Percentiles rank a stretch among this genome's conserved stretches.
Evolutionary conservation across 2,888 invertebrate species (phyloP).

Genomic region (Hypolimnas misippus): DNA sequence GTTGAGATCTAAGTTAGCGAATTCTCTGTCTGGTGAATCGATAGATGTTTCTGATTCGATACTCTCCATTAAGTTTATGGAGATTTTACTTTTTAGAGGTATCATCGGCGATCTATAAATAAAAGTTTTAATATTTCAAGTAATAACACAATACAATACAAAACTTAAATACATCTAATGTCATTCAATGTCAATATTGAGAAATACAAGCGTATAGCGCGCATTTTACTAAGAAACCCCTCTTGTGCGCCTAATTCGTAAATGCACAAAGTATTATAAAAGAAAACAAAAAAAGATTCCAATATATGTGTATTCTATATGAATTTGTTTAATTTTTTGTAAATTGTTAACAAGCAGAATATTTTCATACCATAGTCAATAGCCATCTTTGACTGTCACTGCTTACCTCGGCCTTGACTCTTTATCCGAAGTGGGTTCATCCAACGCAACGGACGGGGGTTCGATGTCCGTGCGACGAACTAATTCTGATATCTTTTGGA

Average conservation of each 20-base stretch:
- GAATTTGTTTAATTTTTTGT: too few relatives aligned
- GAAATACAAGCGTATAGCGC: too few relatives aligned
- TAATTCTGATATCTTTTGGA: conserved; percentile 77
- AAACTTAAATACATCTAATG: too few relatives aligned
- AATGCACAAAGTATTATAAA: too few relatives aligned
- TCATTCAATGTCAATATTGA: too few relatives aligned
- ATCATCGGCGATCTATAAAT: conserved; percentile 76
- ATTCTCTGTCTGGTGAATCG: conserved; percentile 77
- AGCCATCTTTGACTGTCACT: not conserved
- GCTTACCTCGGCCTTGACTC: conserved; percentile 68
- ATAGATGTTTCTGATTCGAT: conserved; percentile 81
- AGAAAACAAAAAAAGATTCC: too few relatives aligned
- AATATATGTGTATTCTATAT: too few relatives aligned
- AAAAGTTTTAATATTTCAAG: too few relatives aligned
- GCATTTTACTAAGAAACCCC: too few relatives aligned
- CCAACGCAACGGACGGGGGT: conserved; percentile 52
- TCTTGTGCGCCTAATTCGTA: too few relatives aligned
- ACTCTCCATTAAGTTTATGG: conserved; percentile 81
- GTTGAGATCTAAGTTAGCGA: conserved; percentile 73
- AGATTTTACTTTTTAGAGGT: conserved; percentile 76
- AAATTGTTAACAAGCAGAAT: too few relatives aligned
- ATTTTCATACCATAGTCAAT: not conserved
- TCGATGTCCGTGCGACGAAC: conserved; percentile 71
- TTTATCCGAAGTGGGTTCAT: conserved; percentile 64
- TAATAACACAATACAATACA: too few relatives aligned